Evolutionary conservation across 2,113 vertebrate species (phyloP).

Genomic region (Bombycilla garrulus): DNA sequence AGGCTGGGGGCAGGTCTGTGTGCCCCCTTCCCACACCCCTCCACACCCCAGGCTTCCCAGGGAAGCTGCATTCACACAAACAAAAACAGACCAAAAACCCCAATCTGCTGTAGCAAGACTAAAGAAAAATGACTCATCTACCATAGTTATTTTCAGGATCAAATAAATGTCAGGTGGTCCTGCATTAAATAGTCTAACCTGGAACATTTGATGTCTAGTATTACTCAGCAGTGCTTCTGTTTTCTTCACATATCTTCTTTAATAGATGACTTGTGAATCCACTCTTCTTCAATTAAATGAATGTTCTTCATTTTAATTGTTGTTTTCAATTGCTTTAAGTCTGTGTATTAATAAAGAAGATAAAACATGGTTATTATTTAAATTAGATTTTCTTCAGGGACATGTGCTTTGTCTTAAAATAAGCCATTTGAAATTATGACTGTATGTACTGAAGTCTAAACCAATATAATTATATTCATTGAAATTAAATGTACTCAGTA

Average conservation of each 20-base stretch:
- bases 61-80: background rate
- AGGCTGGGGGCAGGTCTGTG: background rate
- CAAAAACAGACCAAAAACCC: background rate
- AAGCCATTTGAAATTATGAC: background rate
- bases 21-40: accelerated
- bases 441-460: background rate
- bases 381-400: background rate
- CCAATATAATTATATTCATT: background rate
- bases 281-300: background rate
- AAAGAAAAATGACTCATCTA: background rate
- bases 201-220: background rate
- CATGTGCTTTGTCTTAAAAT: background rate
- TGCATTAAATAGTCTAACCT: constrained; percentile 20
- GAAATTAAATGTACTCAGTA: background rate
- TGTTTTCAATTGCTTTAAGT: background rate
- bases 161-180: constrained; percentile 33
- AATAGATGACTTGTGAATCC: background rate
- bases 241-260: background rate
- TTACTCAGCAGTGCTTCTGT: background rate
- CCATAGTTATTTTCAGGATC: constrained; percentile 34
- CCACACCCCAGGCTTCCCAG: background rate
- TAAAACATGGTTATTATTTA: background rate
- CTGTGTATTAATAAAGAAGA: background rate
- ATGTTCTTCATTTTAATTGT: background rate
- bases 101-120: background rate